These are phyloP conservation scores for Liasis olivaceus DNA, from an alignment of 2,797 vertebrate species.

Conservation along the genomic window DNA sequence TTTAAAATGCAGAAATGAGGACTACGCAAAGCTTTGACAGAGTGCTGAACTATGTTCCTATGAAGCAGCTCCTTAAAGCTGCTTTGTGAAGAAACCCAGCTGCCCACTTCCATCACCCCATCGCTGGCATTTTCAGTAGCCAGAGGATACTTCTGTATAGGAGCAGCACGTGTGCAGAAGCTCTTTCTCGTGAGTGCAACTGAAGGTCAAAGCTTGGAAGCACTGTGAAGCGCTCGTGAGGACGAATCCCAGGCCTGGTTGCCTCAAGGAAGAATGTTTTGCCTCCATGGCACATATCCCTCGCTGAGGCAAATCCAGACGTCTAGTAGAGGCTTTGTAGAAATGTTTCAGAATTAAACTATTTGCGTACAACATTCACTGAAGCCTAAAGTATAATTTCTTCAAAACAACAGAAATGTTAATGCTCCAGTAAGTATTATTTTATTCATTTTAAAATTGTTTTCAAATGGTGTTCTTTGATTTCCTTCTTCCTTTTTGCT, in stretches of 20 bases:
- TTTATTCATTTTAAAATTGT: constrained; percentile 3
- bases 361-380: neutral
- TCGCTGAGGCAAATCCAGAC: neutral
- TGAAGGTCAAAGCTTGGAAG: neutral
- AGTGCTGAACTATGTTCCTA: neutral
- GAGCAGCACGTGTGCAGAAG: neutral
- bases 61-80: neutral
- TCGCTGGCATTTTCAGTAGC: neutral
- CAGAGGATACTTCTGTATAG: neutral
- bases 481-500: neutral
- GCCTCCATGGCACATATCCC: neutral
- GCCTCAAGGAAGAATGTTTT: neutral
- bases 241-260: neutral
- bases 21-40: neutral
- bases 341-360: neutral
- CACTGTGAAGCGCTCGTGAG: neutral
- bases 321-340: neutral
- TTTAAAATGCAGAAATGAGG: neutral
- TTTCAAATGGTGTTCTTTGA: neutral
- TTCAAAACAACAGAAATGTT: neutral
- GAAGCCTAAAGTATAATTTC: neutral
- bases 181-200: neutral
- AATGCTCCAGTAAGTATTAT: neutral
- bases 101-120: neutral
- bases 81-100: neutral